Base-by-base conservation (phyloP, 2,888 invertebrate species). In the Exephanes ischioxanthus region DNA sequence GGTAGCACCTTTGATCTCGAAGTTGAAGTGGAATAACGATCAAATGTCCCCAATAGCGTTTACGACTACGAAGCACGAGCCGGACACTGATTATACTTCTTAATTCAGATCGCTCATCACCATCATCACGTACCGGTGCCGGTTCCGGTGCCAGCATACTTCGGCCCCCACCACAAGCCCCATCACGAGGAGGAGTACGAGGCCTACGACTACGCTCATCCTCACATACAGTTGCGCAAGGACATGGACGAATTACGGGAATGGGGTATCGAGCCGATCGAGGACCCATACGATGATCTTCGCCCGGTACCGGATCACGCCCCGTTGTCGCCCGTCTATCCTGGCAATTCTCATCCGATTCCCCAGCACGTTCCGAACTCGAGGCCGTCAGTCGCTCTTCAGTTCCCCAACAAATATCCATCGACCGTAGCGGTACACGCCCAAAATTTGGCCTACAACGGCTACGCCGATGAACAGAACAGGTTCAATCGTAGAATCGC, bases 21-120 rank as follows among this genome's bases (percentile, higher is more conserved):
- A 3, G 11, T 4, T 14, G 58, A 22, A 58, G 14, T 3, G 16
- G 22, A 37, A 66, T 67, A 53, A 14, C 9, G 11, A n/a, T 26
- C 19, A 16, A 19, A 63, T 75, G 0, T 16, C n/a, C 11, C 16
- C 16, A 75, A 51, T 37, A 22, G 14, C 48, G 30, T 63, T 83
- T 82, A 30, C 30, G 30, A 63, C 30, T 68, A 11, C 22, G 51
- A 55, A 2, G 37, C 72, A 55, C 37, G 61, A 80, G 53, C 11
- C 16, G 14, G 33, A 53, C 26, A n/a, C 37, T 75, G 68, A 84
- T 79, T 61, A 58, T 51, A 48, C 30, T 9, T 71, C 66, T 70
- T 86, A 81, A 53, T 89, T 87, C 95, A 97, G 94, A 96, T 97
- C 83, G 96, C 97, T 55, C 97, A 97, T 94, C 96, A 97, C 89